These are phyloP conservation scores for Drosophila acutilabella DNA, from an alignment of 2,888 invertebrate species.

Conservation along the genomic window DNA sequence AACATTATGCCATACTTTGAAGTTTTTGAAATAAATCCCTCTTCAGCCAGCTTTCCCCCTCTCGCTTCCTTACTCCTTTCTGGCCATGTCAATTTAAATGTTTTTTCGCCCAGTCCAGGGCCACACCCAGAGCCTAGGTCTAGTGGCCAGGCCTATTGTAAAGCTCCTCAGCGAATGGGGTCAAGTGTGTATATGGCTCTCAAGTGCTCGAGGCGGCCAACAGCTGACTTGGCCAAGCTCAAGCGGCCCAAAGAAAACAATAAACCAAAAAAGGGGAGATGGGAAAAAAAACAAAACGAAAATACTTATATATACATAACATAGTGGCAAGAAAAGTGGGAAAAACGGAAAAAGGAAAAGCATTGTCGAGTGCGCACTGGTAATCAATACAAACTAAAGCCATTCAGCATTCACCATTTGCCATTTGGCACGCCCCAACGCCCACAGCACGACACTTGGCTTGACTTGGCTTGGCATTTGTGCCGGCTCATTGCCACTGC, in stretches of 20 bases:
- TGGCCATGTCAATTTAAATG: conserved; percentile 57
- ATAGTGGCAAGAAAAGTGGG: background rate
- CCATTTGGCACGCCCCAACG: conserved; percentile 54
- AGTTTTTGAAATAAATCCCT: conserved; percentile 43
- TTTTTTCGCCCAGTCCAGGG: conserved; percentile 31
- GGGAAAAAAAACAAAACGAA: conserved; percentile 26
- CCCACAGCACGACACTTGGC: conserved; percentile 20
- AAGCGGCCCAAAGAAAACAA: conserved; percentile 70
- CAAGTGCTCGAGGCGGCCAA: conserved; percentile 65
- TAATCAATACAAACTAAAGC: conserved; percentile 65
- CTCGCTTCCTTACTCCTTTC: background rate
- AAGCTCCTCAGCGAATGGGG: conserved; percentile 64
- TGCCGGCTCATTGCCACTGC: conserved; percentile 37
- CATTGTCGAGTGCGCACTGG: conserved; percentile 29
- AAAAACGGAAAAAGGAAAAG: background rate
- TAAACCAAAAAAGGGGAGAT: conserved; percentile 48
- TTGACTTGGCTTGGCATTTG: conserved; percentile 32
- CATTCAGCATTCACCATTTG: conserved; percentile 47
- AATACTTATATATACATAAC: conserved; percentile 4
- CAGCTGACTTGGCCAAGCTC: conserved; percentile 37
- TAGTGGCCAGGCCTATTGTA: conserved; percentile 54
- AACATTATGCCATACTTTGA: conserved; percentile 57
- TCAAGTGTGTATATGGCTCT: conserved; percentile 74
- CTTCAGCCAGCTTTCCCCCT: background rate
- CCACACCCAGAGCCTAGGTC: conserved; percentile 10